Percentiles rank a stretch among this genome's conserved stretches.
These are phyloP conservation scores for Neoascia interrupta DNA, from an alignment of 2,888 invertebrate species.

Conservation along the genomic window DNA sequence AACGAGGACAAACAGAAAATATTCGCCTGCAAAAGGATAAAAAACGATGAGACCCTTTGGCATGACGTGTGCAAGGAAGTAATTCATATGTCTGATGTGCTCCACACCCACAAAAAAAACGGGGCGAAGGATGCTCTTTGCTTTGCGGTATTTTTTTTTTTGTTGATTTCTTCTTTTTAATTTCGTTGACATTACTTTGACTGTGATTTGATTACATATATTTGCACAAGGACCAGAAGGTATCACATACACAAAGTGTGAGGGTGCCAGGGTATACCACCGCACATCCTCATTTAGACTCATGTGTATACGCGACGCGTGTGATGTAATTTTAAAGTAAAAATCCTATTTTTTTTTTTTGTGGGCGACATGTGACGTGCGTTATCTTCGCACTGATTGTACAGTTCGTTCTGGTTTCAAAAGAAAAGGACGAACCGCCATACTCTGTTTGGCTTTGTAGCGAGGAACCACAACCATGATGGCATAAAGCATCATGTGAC, in stretches of 20 bases:
- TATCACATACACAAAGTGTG: constrained; percentile 41
- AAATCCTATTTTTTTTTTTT: constrained; percentile 43
- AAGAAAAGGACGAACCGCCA: constrained; percentile 26
- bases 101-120: constrained; percentile 13
- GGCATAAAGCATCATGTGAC: constrained; percentile 43
- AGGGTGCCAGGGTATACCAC: neutral
- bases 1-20: too few species aligned
- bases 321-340: constrained; percentile 49
- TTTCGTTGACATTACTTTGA: constrained; percentile 69
- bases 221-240: constrained; percentile 56
- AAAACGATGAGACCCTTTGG: constrained; percentile 29
- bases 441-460: too few species aligned
- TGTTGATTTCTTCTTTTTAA: constrained; percentile 53
- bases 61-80: constrained; percentile 56
- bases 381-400: constrained; percentile 65
- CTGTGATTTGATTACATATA: constrained; percentile 63
- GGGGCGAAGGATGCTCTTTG: constrained; percentile 50
- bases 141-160: constrained; percentile 49
- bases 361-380: constrained; percentile 62
- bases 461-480: too few species aligned
- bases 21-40: too few species aligned
- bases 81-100: constrained; percentile 53
- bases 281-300: neutral
- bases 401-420: constrained; percentile 1
- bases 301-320: constrained; percentile 1